Evolutionary conservation across 2,797 vertebrate genomes (phyloP).

Genomic region (Lateolabrax maculatus): DNA sequence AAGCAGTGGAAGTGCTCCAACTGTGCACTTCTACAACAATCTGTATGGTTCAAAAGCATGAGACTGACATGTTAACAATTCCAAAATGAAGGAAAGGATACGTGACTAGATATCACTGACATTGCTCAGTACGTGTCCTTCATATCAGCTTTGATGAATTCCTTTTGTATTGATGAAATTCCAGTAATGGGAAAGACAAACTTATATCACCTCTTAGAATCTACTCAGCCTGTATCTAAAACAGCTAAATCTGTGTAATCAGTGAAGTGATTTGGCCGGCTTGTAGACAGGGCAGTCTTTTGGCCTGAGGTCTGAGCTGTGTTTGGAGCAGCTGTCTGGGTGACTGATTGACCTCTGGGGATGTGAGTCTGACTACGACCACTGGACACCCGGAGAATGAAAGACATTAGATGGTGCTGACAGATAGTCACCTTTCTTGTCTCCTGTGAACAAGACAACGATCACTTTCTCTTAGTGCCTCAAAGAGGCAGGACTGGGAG

Average conservation of each 20-base stretch:
- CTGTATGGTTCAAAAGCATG: neutral
- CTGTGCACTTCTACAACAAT: too few relatives aligned
- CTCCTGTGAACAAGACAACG: slow-evolving; percentile 57
- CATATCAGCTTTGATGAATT: slow-evolving; percentile 9
- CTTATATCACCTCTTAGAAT: slow-evolving; percentile 35
- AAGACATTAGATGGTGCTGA: slow-evolving; percentile 65
- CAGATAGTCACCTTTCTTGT: slow-evolving; percentile 70
- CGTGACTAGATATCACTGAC: neutral
- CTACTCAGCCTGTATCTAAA: slow-evolving; percentile 36
- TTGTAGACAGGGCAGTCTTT: slow-evolving; percentile 27
- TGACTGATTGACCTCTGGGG: slow-evolving; percentile 74
- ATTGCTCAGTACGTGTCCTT: neutral
- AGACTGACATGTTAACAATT: neutral
- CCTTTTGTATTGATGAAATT: slow-evolving; percentile 25
- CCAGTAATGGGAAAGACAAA: neutral
- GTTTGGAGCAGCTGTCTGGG: slow-evolving; percentile 57
- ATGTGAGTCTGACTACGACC: slow-evolving; percentile 55
- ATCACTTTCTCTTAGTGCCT: slow-evolving; percentile 64
- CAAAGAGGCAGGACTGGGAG: slow-evolving; percentile 21
- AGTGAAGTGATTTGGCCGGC: slow-evolving; percentile 42
- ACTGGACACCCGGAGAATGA: slow-evolving; percentile 55
- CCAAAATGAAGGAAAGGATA: neutral
- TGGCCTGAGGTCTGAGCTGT: slow-evolving; percentile 49
- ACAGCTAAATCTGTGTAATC: slow-evolving; percentile 45
- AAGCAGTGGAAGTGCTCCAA: too few relatives aligned